Conservation (phyloP, 2,888 invertebrate genomes). For the Drosophila quinaria region DNA sequence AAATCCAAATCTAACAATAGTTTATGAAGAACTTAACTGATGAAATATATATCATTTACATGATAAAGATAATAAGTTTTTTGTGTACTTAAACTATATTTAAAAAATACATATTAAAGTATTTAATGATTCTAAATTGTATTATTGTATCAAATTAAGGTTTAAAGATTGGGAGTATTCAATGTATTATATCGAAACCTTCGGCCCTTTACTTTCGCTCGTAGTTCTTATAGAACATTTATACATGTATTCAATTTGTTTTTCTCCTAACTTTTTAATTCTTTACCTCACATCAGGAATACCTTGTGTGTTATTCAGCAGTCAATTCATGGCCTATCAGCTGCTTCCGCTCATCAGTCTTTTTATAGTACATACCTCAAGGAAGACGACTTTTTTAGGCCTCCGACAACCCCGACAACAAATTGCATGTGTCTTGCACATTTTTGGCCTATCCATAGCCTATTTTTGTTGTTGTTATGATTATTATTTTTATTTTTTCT, state of each 20-base stretch:
- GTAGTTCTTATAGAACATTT: no score
- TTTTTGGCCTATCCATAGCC: conserved; percentile 58
- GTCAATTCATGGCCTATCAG: conserved; percentile 45
- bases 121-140: no score
- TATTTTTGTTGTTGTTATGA: conserved; percentile 50
- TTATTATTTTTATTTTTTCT: conserved; percentile 8
- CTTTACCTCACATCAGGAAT: not conserved
- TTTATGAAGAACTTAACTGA: no score
- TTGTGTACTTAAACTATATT: no score
- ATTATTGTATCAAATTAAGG: no score
- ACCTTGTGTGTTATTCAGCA: not conserved
- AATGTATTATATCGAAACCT: no score
- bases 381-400: conserved; percentile 18
- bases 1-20: no score
- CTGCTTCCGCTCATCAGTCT: conserved; percentile 62
- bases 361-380: conserved; percentile 54
- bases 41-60: no score
- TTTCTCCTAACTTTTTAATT: not conserved
- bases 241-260: not conserved
- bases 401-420: conserved; percentile 15
- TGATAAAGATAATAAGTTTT: no score
- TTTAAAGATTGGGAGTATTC: no score
- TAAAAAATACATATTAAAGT: no score
- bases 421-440: conserved; percentile 59
- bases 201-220: no score